These are phyloP conservation scores for Ceratina australensis DNA, from an alignment of 1,140 invertebrate species.

Conservation along the genomic window DNA sequence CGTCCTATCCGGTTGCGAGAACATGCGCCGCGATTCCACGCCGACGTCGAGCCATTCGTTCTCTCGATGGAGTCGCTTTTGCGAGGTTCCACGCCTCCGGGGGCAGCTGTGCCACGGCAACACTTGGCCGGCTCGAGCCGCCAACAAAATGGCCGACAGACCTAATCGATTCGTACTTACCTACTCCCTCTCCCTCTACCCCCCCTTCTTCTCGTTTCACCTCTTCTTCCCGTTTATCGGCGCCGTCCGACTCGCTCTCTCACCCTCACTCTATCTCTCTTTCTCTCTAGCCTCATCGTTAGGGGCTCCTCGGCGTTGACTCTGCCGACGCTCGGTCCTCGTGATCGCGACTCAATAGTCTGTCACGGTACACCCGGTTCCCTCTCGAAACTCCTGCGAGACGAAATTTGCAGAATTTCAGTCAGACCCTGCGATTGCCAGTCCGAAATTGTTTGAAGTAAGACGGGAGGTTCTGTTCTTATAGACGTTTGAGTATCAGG, in stretches of 20 bases:
- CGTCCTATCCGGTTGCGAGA: constrained; percentile 55
- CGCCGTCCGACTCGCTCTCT: too few species aligned
- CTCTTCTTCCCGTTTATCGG: not conserved
- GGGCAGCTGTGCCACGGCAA: constrained; percentile 24
- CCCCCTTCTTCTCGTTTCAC: constrained; percentile 7
- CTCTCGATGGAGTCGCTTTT: constrained; percentile 56
- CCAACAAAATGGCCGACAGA: constrained; percentile 75
- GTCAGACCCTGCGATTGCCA: too few species aligned
- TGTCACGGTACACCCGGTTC: not conserved
- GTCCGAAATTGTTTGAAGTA: too few species aligned
- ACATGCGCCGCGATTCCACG: constrained; percentile 41
- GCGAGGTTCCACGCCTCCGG: constrained; percentile 66
- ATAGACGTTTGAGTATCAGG: too few species aligned
- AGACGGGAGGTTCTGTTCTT: too few species aligned
- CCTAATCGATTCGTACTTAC: constrained; percentile 72
- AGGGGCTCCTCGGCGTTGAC: not conserved
- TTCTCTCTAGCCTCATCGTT: not conserved
- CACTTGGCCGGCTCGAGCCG: constrained; percentile 56
- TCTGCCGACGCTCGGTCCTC: constrained; percentile 18
- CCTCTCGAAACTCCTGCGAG: not conserved
- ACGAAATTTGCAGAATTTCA: too few species aligned
- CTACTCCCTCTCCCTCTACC: constrained; percentile 37
- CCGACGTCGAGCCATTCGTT: constrained; percentile 53
- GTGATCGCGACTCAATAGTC: constrained; percentile 30
- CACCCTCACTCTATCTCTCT: too few species aligned